Conservation (phyloP, 2,888 invertebrate genomes). For the Polyploca ridens region DNA sequence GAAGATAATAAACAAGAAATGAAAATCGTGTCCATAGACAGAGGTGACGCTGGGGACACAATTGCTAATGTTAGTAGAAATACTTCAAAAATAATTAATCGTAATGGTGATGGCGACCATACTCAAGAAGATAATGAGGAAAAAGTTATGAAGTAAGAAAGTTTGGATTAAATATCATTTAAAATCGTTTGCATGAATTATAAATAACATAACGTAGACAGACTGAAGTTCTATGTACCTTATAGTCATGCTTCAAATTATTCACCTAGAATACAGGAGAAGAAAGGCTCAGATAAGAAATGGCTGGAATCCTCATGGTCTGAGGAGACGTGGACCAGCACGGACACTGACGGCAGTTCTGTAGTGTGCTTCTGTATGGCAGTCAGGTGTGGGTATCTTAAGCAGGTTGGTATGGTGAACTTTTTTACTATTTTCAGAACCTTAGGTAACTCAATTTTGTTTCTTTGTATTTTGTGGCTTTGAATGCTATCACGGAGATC, state of each 20-base stretch:
- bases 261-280: background rate
- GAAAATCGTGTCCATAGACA: background rate
- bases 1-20: constrained; percentile 13
- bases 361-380: constrained; percentile 76
- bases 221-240: background rate
- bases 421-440: background rate
- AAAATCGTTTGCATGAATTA: too few species aligned
- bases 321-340: constrained; percentile 63
- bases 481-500: too few species aligned
- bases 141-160: background rate
- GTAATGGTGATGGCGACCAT: background rate
- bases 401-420: constrained; percentile 53
- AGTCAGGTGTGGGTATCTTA: constrained; percentile 69
- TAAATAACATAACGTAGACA: background rate
- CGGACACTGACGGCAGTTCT: constrained; percentile 66
- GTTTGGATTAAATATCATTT: background rate
- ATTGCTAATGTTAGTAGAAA: constrained; percentile 5
- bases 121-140: constrained; percentile 8
- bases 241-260: background rate
- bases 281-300: constrained; percentile 24
- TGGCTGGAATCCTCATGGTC: constrained; percentile 71
- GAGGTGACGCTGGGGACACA: background rate
- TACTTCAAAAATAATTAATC: background rate
- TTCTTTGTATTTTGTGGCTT: too few species aligned
- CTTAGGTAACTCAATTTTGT: too few species aligned